Evolutionary conservation across 1,140 invertebrate genomes (phyloP).

Genomic region (Drosophila trapezifrons): DNA sequence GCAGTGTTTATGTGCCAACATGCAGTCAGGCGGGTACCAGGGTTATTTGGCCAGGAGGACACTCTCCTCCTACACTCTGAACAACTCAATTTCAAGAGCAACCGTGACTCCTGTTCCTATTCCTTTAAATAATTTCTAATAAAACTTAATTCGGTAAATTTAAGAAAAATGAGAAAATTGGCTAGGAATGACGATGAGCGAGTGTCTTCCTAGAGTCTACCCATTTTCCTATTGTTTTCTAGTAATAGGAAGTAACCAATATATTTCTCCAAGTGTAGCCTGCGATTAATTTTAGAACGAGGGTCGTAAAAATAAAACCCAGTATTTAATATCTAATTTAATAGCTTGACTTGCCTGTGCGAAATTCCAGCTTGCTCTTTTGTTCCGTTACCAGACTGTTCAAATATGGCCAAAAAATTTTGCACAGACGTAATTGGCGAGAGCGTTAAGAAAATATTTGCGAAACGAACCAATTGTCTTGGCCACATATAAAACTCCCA

Average conservation of each 20-base stretch:
- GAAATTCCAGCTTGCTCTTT: constrained; percentile 35
- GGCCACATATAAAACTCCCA: constrained; percentile 29
- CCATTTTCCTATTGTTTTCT: no score
- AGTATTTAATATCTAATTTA: constrained; percentile 34
- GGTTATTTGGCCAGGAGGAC: constrained; percentile 44
- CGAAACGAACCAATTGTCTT: constrained; percentile 31
- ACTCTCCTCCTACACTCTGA: background rate
- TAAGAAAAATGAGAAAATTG: background rate
- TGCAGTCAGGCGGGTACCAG: constrained; percentile 27
- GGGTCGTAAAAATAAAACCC: constrained; percentile 47
- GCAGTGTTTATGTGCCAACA: constrained; percentile 72
- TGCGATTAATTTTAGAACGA: constrained; percentile 63
- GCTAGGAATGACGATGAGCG: no score
- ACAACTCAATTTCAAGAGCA: background rate
- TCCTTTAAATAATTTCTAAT: no score
- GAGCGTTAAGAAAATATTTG: constrained; percentile 40
- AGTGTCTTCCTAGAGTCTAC: no score
- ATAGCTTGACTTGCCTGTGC: constrained; percentile 2
- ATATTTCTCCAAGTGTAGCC: constrained; percentile 4
- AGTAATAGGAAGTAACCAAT: background rate
- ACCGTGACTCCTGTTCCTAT: no score
- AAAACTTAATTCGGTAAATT: background rate
- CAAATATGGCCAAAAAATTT: constrained; percentile 43
- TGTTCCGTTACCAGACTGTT: constrained; percentile 31
- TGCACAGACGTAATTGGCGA: constrained; percentile 32